Percentiles rank a stretch among this genome's conserved stretches.
These are phyloP conservation scores for Eurytoma californica DNA, from an alignment of 2,888 invertebrate genomes.

Conservation along the genomic window DNA sequence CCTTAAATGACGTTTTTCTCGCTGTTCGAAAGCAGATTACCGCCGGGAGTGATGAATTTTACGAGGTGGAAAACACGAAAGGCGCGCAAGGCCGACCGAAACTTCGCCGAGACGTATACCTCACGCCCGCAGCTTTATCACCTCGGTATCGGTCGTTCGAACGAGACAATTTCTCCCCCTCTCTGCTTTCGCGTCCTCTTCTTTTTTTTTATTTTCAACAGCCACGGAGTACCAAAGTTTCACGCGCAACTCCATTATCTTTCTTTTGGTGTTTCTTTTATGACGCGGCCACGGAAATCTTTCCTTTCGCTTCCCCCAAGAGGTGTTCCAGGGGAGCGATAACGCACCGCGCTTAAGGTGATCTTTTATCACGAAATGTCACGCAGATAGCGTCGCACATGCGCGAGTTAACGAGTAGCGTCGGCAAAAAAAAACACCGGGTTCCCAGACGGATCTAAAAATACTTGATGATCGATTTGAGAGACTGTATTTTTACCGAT, in stretches of 20 bases:
- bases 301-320: not conserved
- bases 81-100: not conserved
- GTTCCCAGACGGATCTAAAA: no score
- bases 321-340: not conserved
- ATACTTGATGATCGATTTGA: constrained; percentile 10
- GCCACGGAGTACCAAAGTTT: constrained; percentile 38
- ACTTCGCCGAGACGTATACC: constrained; percentile 8
- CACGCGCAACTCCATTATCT: constrained; percentile 45
- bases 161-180: constrained; percentile 14
- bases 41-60: constrained; percentile 26
- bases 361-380: constrained; percentile 34
- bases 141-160: constrained; percentile 5
- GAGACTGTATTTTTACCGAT: no score
- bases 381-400: constrained; percentile 17
- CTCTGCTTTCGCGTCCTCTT: constrained; percentile 25
- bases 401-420: not conserved
- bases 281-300: constrained; percentile 27
- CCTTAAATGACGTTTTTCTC: constrained; percentile 4
- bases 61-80: constrained; percentile 25
- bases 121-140: not conserved
- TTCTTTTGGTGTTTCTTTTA: constrained; percentile 42
- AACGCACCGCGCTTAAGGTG: constrained; percentile 12
- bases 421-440: not conserved
- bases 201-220: constrained; percentile 16
- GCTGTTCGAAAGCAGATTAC: constrained; percentile 26